Evolutionary conservation across 2,888 invertebrate genomes (phyloP).

Genomic region (Chaitophorus viminalis): DNA sequence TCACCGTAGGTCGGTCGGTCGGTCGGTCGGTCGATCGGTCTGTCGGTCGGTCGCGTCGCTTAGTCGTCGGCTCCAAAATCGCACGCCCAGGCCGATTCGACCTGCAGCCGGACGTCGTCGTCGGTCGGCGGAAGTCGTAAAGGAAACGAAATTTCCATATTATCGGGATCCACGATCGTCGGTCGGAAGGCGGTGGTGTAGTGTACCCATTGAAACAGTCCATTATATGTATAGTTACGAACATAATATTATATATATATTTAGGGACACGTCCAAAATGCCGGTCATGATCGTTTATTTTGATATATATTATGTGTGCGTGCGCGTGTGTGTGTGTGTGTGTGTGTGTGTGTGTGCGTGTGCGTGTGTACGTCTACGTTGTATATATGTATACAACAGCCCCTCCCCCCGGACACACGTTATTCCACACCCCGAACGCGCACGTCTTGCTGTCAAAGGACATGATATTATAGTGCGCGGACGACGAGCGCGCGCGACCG

Average conservation of each 20-base stretch:
- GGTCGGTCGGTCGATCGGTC: constrained; percentile 10
- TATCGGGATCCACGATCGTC: constrained; percentile 59
- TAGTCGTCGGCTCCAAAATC: constrained; percentile 45
- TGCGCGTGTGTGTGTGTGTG: no score
- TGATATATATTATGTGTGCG: constrained; percentile 22
- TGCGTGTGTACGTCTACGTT: neutral
- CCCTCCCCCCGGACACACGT: neutral
- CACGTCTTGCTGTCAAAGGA: neutral
- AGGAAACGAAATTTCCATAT: constrained; percentile 64
- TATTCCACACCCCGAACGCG: neutral
- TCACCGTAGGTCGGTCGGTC: no score
- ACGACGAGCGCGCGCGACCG: constrained; percentile 2
- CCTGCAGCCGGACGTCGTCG: constrained; percentile 65
- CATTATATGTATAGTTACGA: no score
- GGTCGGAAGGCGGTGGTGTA: constrained; percentile 6
- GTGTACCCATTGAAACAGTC: no score
- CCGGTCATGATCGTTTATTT: constrained; percentile 59
- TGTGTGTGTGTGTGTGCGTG: no score
- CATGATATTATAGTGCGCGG: neutral
- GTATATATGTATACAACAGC: neutral
- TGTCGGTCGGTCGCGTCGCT: constrained; percentile 20
- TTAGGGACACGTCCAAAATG: constrained; percentile 45
- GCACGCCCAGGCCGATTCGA: constrained; percentile 63
- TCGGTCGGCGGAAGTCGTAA: constrained; percentile 64
- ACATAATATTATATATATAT: no score